These are phyloP conservation scores for Erpetoichthys calabaricus DNA, from an alignment of 2,797 vertebrate species.

Conservation along the genomic window DNA sequence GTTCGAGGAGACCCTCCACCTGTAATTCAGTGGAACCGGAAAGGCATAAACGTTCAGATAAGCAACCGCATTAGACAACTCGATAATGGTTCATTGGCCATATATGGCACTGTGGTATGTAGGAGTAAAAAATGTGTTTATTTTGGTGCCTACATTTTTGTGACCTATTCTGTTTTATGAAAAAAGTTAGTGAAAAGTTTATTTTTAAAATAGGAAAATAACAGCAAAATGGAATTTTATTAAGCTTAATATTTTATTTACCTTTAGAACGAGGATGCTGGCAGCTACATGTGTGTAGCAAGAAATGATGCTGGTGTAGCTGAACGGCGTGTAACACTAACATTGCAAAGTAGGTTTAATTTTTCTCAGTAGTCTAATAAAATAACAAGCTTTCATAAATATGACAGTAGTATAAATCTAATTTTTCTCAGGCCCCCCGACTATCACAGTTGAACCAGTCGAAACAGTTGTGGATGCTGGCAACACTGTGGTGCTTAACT, in stretches of 20 bases:
- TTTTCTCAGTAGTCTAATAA: background rate
- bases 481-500: slow-evolving; percentile 61
- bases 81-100: slow-evolving; percentile 82
- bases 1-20: slow-evolving; percentile 82
- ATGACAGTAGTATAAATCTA: too few relatives aligned
- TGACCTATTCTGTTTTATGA: too few relatives aligned
- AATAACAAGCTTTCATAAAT: background rate
- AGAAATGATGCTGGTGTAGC: slow-evolving; percentile 79
- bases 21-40: slow-evolving; percentile 82
- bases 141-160: too few relatives aligned
- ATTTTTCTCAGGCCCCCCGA: slow-evolving; percentile 57
- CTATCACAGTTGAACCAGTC: slow-evolving; percentile 61
- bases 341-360: slow-evolving; percentile 68
- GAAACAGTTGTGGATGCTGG: slow-evolving; percentile 63
- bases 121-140: too few relatives aligned
- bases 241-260: slow-evolving; percentile 2
- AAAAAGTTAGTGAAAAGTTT: too few relatives aligned
- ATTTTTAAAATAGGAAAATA: too few relatives aligned
- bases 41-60: slow-evolving; percentile 59
- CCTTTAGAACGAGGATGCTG: slow-evolving; percentile 77
- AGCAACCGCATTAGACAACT: slow-evolving; percentile 71
- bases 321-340: slow-evolving; percentile 72
- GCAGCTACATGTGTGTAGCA: slow-evolving; percentile 81
- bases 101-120: slow-evolving; percentile 81
- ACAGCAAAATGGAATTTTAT: background rate